These are phyloP conservation scores for Dendrolimus kikuchii DNA, from an alignment of 1,140 invertebrate species.

Conservation along the genomic window DNA sequence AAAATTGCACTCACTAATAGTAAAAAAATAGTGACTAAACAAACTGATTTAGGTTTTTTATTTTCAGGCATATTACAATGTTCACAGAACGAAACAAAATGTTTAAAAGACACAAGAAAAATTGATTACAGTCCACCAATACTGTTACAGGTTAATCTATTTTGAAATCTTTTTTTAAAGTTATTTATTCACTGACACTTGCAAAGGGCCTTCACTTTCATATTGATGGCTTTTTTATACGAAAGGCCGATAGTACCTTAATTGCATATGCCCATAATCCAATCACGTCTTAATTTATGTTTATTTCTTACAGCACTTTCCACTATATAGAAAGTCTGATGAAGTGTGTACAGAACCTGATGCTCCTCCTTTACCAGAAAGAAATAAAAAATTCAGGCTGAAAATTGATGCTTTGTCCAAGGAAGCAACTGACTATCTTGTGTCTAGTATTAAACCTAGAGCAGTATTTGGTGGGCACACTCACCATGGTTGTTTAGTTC, in stretches of 20 bases:
- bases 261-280: too few relatives aligned
- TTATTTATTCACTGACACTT: not conserved
- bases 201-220: too few relatives aligned
- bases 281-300: not conserved
- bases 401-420: conserved; percentile 91
- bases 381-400: conserved; percentile 78
- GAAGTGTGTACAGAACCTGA: conserved; percentile 86
- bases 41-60: conserved; percentile 5
- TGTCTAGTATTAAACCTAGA: conserved; percentile 83
- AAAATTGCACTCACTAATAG: too few relatives aligned
- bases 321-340: conserved; percentile 92
- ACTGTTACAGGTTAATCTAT: conserved; percentile 39
- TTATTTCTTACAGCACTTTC: conserved; percentile 86
- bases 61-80: conserved; percentile 34
- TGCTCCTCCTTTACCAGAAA: conserved; percentile 80
- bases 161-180: not conserved
- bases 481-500: conserved; percentile 87
- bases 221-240: too few relatives aligned
- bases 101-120: conserved; percentile 16
- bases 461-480: conserved; percentile 92
- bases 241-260: too few relatives aligned
- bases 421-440: conserved; percentile 83
- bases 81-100: conserved; percentile 21
- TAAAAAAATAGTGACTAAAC: too few relatives aligned
- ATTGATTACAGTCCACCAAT: conserved; percentile 42